Conservation (phyloP, 2,113 vertebrate species). For the Fregetta grallaria region DNA sequence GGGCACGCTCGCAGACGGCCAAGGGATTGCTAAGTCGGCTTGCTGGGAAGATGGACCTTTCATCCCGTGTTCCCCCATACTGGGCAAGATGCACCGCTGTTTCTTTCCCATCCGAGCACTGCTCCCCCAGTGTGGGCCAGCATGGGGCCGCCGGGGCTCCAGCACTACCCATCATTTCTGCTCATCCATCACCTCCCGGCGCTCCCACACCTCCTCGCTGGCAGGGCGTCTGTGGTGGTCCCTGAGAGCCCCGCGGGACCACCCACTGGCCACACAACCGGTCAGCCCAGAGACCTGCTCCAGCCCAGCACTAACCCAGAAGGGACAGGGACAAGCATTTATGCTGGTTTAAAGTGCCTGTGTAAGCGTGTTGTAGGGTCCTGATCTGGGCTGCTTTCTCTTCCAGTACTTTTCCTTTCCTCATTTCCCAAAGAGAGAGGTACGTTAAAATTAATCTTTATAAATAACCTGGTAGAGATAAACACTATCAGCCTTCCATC, state of each 20-base stretch:
- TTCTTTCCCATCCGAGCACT: not conserved
- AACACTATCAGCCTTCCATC: not conserved
- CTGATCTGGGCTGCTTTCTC: not conserved
- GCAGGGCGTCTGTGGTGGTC: not conserved
- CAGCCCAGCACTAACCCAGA: not conserved
- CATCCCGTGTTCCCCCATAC: not conserved
- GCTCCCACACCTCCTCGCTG: not conserved
- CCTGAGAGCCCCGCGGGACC: not conserved
- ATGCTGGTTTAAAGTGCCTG: not conserved
- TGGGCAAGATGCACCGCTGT: rapidly evolving
- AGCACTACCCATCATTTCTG: not conserved
- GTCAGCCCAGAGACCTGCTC: not conserved
- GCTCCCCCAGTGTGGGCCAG: rapidly evolving
- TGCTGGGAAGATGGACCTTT: not conserved
- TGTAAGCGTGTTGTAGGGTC: not conserved
- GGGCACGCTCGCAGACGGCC: not conserved
- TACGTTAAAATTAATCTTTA: not conserved
- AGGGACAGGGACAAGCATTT: not conserved
- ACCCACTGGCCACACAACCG: not conserved
- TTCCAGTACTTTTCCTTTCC: not conserved
- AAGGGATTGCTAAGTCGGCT: not conserved
- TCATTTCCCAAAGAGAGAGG: not conserved
- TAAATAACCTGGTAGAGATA: not conserved
- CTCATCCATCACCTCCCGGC: not conserved
- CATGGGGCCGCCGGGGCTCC: not conserved